Conservation (phyloP, 2,797 vertebrate genomes). For the Lacerta agilis region DNA sequence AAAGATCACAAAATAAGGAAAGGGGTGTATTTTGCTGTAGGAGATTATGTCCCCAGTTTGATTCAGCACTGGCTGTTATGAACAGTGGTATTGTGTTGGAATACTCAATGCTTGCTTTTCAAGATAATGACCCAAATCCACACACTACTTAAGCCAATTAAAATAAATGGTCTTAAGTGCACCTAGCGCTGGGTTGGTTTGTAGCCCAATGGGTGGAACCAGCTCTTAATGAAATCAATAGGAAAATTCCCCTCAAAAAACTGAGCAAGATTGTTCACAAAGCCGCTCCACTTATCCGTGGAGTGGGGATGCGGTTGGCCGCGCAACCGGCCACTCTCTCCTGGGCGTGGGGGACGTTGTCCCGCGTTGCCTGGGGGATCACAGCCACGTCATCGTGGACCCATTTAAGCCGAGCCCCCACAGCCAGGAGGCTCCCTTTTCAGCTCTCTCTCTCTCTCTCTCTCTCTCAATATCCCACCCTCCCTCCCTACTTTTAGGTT, state of each 20-base stretch:
- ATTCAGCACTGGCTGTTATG: not conserved
- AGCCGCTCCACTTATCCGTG: no score
- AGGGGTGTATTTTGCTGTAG: not conserved
- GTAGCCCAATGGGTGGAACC: not conserved
- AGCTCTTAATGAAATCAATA: not conserved
- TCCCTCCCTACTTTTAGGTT: no score
- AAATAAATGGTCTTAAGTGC: not conserved
- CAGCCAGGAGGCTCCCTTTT: no score
- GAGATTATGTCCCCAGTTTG: not conserved
- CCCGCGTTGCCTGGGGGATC: no score
- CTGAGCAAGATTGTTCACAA: not conserved
- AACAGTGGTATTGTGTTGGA: no score
- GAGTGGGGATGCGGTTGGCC: no score
- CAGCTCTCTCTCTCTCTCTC: no score
- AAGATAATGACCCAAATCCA: not conserved
- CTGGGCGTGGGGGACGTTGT: no score
- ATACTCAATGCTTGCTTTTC: not conserved
- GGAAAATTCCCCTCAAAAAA: not conserved
- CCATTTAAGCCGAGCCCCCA: no score
- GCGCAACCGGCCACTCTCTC: no score
- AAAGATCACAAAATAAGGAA: not conserved
- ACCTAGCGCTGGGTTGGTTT: not conserved
- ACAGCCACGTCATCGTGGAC: no score
- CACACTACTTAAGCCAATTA: not conserved
- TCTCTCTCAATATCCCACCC: no score